These are phyloP conservation scores for Neofelis nebulosa DNA, from an alignment of 2,113 vertebrate genomes.

Conservation along the genomic window DNA sequence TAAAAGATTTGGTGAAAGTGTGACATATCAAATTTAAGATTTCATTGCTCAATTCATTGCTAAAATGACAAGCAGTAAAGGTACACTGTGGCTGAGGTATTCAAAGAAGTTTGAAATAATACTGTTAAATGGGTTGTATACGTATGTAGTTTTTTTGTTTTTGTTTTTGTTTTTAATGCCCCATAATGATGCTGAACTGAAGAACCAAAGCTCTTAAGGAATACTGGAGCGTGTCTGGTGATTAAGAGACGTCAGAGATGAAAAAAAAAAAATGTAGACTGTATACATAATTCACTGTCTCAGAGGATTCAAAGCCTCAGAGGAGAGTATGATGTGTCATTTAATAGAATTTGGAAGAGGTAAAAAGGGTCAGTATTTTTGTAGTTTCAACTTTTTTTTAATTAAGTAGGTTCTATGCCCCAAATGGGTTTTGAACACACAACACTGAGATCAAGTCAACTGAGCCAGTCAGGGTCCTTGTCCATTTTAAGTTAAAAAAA, in stretches of 20 bases:
- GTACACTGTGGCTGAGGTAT: not conserved
- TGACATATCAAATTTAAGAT: not conserved
- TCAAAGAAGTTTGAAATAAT: slow-evolving; percentile 16
- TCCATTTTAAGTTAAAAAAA: slow-evolving; percentile 4
- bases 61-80: slow-evolving; percentile 9
- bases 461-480: not conserved
- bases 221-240: not conserved
- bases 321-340: not conserved
- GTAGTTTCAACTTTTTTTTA: not conserved
- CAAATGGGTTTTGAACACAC: not conserved
- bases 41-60: not conserved
- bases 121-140: not conserved
- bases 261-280: not conserved
- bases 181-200: not conserved
- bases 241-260: not conserved
- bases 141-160: not conserved
- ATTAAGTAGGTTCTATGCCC: not conserved
- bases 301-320: not conserved
- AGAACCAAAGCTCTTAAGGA: not conserved
- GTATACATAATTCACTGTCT: not conserved
- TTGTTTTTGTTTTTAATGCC: not conserved
- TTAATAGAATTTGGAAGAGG: not conserved
- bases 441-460: not conserved
- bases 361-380: not conserved
- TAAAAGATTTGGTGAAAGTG: not conserved